These are phyloP conservation scores for Diarsia brunnea DNA, from an alignment of 2,888 invertebrate genomes.

Conservation along the genomic window DNA sequence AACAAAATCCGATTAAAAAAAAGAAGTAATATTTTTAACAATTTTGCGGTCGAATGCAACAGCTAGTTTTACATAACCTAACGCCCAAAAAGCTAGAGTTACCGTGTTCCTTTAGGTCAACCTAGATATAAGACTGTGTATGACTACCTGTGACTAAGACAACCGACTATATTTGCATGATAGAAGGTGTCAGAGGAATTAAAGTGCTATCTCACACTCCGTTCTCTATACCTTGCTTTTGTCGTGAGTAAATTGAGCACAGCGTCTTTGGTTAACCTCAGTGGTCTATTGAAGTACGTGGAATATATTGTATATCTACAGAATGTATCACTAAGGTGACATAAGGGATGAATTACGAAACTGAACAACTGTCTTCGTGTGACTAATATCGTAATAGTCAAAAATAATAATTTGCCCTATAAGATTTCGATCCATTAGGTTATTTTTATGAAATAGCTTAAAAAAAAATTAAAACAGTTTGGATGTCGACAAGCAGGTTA, in stretches of 20 bases:
- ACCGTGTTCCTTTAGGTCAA: background rate
- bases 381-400: background rate
- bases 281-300: background rate
- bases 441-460: too few relatives aligned
- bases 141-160: constrained; percentile 26
- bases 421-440: too few relatives aligned
- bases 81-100: background rate
- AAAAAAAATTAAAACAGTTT: too few relatives aligned
- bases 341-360: too few relatives aligned
- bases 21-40: background rate
- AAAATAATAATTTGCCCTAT: too few relatives aligned
- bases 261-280: constrained; percentile 19
- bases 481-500: too few relatives aligned
- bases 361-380: background rate
- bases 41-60: background rate
- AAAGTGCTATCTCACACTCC: constrained; percentile 15
- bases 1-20: background rate
- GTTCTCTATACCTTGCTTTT: constrained; percentile 15
- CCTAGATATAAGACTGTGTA: background rate
- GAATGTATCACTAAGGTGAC: background rate
- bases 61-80: constrained; percentile 1
- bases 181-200: constrained; percentile 33
- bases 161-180: constrained; percentile 39
- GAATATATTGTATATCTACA: background rate
- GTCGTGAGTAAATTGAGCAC: constrained; percentile 14